Percentiles rank a stretch among this genome's conserved stretches.
Conservation (phyloP, 1,140 invertebrate species). For the Brachionus calyciflorus region DNA sequence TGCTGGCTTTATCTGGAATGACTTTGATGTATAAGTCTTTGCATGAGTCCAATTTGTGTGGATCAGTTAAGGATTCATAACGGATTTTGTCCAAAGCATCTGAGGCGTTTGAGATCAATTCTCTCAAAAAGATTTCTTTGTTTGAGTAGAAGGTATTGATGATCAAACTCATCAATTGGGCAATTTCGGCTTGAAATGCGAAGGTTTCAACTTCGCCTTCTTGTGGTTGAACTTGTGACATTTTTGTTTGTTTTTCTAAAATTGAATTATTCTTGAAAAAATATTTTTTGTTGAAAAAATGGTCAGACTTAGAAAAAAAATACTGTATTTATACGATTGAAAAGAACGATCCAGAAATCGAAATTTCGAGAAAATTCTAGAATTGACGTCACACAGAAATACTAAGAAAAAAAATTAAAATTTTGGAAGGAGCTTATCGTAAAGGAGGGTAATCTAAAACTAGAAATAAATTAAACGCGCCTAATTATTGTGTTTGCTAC, state of each 20-base stretch:
- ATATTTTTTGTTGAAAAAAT: neutral
- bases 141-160: conserved; percentile 99
- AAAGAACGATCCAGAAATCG: conserved; percentile 24
- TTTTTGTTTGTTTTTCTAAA: neutral
- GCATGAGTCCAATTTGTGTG: conserved; percentile 75
- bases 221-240: conserved; percentile 33
- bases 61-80: conserved; percentile 86
- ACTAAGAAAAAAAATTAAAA: too few relatives aligned
- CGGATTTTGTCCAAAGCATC: conserved; percentile 72
- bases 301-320: neutral
- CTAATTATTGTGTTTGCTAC: too few relatives aligned
- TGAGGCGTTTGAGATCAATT: conserved; percentile 85
- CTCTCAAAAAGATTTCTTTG: conserved; percentile 98
- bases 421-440: neutral
- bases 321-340: neutral
- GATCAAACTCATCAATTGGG: conserved; percentile 89
- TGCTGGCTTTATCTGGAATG: conserved; percentile 81
- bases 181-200: conserved; percentile 89
- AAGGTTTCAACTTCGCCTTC: conserved; percentile 61
- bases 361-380: conserved; percentile 36
- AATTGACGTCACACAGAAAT: conserved; percentile 6
- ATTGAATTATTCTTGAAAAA: neutral
- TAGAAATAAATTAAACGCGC: too few relatives aligned
- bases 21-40: conserved; percentile 88
- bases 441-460: neutral